These are phyloP conservation scores for Drosophila atripex DNA, from an alignment of 2,888 invertebrate genomes.

Conservation along the genomic window DNA sequence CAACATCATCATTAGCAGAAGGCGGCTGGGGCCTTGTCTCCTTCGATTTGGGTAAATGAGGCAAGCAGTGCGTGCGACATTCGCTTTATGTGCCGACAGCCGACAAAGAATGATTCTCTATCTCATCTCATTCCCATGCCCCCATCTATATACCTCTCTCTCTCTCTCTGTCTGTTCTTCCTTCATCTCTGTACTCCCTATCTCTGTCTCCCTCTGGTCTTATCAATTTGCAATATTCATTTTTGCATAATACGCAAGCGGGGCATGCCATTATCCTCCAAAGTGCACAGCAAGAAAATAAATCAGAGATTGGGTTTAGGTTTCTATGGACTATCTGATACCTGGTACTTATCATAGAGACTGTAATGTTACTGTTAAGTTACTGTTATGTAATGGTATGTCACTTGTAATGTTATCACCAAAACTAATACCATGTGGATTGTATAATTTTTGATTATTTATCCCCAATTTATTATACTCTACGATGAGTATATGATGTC, in stretches of 20 bases:
- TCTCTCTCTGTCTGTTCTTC: background rate
- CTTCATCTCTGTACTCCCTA: background rate
- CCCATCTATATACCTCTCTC: background rate
- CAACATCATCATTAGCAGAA: conserved; percentile 63
- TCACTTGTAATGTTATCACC: too few species aligned
- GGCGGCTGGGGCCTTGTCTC: conserved; percentile 51
- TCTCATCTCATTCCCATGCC: conserved; percentile 9
- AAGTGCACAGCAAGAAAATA: background rate
- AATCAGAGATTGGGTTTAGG: background rate
- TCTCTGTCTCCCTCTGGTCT: conserved; percentile 30
- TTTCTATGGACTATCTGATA: background rate
- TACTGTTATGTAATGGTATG: too few species aligned
- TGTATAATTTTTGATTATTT: too few species aligned
- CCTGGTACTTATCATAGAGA: background rate
- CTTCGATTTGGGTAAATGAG: conserved; percentile 76
- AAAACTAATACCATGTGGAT: too few species aligned
- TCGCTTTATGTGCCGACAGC: conserved; percentile 75
- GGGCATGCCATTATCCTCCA: conserved; percentile 22
- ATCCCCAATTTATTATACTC: too few species aligned
- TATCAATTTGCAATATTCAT: conserved; percentile 77
- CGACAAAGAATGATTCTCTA: conserved; percentile 51
- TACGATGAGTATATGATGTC: too few species aligned
- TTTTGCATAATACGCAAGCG: conserved; percentile 70
- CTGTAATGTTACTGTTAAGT: too few species aligned
- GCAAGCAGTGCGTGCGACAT: conserved; percentile 77